Conservation (phyloP, 2,797 vertebrate genomes). For the Cirrhinus molitorella region DNA sequence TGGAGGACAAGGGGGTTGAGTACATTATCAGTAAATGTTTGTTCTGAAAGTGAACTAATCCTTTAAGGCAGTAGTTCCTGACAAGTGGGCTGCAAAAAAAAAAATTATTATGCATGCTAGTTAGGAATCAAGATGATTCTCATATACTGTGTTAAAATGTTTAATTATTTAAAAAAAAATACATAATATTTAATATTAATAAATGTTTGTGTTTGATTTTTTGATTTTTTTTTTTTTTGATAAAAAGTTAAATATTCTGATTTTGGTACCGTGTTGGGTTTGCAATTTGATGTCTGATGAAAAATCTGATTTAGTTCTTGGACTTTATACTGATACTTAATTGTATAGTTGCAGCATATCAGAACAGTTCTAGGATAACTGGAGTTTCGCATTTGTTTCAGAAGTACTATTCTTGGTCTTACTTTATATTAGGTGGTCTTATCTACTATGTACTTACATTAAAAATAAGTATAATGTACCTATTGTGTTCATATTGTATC, state of each 20-base stretch:
- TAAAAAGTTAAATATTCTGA: background rate
- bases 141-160: background rate
- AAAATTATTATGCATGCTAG: no score
- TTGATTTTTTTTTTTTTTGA: background rate
- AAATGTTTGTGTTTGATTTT: background rate
- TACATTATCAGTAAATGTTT: no score
- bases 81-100: no score
- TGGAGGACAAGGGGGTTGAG: no score
- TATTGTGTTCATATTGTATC: no score
- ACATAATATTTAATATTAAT: background rate
- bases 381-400: background rate
- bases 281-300: background rate
- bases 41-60: no score
- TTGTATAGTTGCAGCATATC: background rate
- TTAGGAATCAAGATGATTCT: no score
- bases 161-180: background rate
- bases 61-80: no score
- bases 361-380: background rate
- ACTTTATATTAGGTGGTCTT: no score
- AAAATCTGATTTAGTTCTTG: background rate
- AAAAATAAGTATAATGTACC: no score
- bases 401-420: background rate
- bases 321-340: background rate
- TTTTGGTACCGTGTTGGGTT: background rate
- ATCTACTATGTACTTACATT: no score